A percentile compares a stretch with the other conserved stretches of the same genome.
These are phyloP conservation scores for Poecilia gillii DNA, from an alignment of 2,797 vertebrate species.

Conservation along the genomic window DNA sequence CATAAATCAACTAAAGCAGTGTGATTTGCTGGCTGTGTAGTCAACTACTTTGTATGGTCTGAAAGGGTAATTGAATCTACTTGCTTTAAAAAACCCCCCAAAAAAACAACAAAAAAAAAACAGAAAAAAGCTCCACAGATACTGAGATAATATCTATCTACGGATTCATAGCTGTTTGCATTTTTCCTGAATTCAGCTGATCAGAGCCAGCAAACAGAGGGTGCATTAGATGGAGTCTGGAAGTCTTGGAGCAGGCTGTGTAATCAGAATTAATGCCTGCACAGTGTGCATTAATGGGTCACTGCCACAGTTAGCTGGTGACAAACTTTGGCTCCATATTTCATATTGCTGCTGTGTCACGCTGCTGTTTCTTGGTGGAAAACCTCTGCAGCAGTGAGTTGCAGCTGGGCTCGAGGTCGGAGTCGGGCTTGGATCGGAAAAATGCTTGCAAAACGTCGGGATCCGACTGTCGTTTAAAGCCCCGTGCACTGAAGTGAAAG, in stretches of 20 bases:
- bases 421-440: conserved; percentile 24
- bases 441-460: conserved; percentile 27
- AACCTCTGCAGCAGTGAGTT: conserved; percentile 51
- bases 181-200: conserved; percentile 29
- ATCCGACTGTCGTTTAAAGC: not conserved
- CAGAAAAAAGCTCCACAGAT: not conserved
- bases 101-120: no score
- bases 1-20: conserved; percentile 52
- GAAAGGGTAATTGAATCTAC: conserved; percentile 47
- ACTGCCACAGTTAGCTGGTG: conserved; percentile 51
- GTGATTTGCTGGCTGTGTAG: conserved; percentile 53
- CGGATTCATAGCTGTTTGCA: conserved; percentile 32
- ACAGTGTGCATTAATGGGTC: conserved; percentile 50
- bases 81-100: conserved; percentile 23
- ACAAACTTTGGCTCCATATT: conserved; percentile 59
- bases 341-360: conserved; percentile 68
- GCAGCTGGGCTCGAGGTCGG: conserved; percentile 48
- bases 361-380: conserved; percentile 49
- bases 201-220: conserved; percentile 13
- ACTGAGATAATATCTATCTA: conserved; percentile 14
- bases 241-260: conserved; percentile 24
- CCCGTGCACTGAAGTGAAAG: not conserved
- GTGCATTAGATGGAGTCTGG: conserved; percentile 19
- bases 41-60: conserved; percentile 39
- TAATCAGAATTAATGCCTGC: conserved; percentile 32